Conservation (phyloP, 2,888 invertebrate species). For the Phaedon cochleariae region DNA sequence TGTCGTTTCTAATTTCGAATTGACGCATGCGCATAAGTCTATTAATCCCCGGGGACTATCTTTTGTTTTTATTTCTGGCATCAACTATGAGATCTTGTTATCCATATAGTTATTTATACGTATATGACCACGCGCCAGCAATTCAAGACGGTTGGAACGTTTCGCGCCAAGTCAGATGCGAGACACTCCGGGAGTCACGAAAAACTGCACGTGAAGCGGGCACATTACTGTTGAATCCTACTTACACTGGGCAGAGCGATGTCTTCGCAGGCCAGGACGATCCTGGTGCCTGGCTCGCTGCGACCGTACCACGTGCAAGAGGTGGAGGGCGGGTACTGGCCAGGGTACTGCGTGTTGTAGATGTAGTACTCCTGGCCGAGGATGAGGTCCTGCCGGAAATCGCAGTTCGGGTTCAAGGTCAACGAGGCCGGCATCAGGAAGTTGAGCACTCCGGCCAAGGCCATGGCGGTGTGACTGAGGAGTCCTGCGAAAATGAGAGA, state of each 20-base stretch:
- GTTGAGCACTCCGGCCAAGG: slow-evolving; percentile 50
- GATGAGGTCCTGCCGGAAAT: slow-evolving; percentile 60
- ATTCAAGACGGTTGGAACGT: no score
- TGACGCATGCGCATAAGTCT: no score
- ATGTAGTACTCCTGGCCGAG: slow-evolving; percentile 61
- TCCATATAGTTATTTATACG: no score
- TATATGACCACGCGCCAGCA: no score
- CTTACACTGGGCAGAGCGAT: slow-evolving; percentile 61
- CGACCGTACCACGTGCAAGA: slow-evolving; percentile 65
- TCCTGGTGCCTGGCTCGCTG: slow-evolving; percentile 62
- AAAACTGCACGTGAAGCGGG: no score
- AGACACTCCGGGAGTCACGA: no score
- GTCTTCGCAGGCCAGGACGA: slow-evolving; percentile 63
- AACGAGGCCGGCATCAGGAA: slow-evolving; percentile 51
- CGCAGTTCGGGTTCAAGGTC: slow-evolving; percentile 61
- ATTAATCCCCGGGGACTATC: no score
- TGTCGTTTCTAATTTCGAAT: no score
- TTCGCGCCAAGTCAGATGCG: no score
- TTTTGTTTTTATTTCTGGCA: no score
- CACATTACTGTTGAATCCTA: no score
- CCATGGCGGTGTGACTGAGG: slow-evolving; percentile 35
- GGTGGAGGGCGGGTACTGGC: slow-evolving; percentile 56
- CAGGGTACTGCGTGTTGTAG: slow-evolving; percentile 64
- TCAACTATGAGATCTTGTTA: no score
- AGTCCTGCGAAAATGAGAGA: not conserved